These are phyloP conservation scores for Drosophila teissieri DNA, from an alignment of 1,140 invertebrate genomes.

Conservation along the genomic window DNA sequence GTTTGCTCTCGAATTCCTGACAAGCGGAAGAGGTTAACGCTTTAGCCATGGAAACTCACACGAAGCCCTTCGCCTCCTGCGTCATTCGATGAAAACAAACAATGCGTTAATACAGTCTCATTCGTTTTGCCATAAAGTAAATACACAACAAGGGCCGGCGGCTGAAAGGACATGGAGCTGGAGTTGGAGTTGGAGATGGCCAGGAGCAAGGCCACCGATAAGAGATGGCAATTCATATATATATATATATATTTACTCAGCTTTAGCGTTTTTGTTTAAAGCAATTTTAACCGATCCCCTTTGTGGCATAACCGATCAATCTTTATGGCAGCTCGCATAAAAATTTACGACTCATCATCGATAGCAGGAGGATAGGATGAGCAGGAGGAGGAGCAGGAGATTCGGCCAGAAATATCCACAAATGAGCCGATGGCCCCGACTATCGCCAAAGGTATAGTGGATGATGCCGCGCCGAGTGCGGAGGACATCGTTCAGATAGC, in stretches of 20 bases:
- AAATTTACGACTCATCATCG: conserved; percentile 60
- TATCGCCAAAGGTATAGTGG: conserved; percentile 44
- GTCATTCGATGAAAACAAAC: conserved; percentile 16
- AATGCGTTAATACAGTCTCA: conserved; percentile 34
- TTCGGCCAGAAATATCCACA: background rate
- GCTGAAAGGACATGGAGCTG: background rate
- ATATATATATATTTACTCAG: background rate
- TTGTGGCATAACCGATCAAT: conserved; percentile 51
- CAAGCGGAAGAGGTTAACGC: conserved; percentile 8
- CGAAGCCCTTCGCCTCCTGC: background rate
- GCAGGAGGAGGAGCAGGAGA: background rate
- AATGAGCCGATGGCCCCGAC: background rate
- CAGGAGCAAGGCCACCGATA: conserved; percentile 30
- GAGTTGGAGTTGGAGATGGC: conserved; percentile 5
- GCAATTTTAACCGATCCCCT: background rate
- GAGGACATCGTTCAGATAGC: conserved; percentile 11
- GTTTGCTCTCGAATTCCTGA: background rate
- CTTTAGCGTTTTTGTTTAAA: background rate
- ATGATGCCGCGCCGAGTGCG: conserved; percentile 28
- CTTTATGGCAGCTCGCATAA: conserved; percentile 65
- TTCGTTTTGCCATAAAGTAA: conserved; percentile 28
- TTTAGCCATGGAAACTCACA: background rate
- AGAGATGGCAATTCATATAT: background rate
- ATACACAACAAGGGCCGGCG: conserved; percentile 13
- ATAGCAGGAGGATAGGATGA: background rate